Conservation (phyloP, 2,797 vertebrate species). For the Sternotherus odoratus region DNA sequence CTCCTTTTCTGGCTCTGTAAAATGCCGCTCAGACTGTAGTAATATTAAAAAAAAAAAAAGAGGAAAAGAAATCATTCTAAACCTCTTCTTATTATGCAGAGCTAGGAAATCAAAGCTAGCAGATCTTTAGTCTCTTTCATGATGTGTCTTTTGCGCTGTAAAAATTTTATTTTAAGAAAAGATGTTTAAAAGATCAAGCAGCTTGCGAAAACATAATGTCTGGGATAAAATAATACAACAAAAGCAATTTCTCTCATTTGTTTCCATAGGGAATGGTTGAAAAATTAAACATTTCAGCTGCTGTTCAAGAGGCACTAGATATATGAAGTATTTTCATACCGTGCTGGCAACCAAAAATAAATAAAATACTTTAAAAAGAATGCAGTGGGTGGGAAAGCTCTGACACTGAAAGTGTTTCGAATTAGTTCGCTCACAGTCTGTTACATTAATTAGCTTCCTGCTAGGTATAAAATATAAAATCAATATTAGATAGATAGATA, state of each 20-base stretch:
- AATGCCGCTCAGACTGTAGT: neutral
- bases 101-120: neutral
- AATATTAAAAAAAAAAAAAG: neutral
- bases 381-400: slow-evolving; percentile 7
- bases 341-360: slow-evolving; percentile 53
- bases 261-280: slow-evolving; percentile 61
- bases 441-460: slow-evolving; percentile 26
- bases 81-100: neutral
- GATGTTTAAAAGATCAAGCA: slow-evolving; percentile 56
- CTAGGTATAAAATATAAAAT: neutral
- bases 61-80: slow-evolving; percentile 16
- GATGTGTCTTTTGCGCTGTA: slow-evolving; percentile 19
- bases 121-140: slow-evolving; percentile 30
- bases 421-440: neutral
- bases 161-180: slow-evolving; percentile 64
- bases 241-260: slow-evolving; percentile 56
- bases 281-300: slow-evolving; percentile 45
- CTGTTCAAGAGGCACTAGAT: slow-evolving; percentile 36
- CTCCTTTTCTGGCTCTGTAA: neutral
- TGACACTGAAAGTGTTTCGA: slow-evolving; percentile 37
- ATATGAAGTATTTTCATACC: slow-evolving; percentile 61
- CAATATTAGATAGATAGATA: too few relatives aligned
- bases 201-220: slow-evolving; percentile 25
- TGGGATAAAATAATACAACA: slow-evolving; percentile 40
- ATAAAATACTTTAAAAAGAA: slow-evolving; percentile 64